Percentiles rank a stretch among this genome's conserved stretches.
Conservation (phyloP, 2,888 invertebrate genomes). For the Caprella mutica region DNA sequence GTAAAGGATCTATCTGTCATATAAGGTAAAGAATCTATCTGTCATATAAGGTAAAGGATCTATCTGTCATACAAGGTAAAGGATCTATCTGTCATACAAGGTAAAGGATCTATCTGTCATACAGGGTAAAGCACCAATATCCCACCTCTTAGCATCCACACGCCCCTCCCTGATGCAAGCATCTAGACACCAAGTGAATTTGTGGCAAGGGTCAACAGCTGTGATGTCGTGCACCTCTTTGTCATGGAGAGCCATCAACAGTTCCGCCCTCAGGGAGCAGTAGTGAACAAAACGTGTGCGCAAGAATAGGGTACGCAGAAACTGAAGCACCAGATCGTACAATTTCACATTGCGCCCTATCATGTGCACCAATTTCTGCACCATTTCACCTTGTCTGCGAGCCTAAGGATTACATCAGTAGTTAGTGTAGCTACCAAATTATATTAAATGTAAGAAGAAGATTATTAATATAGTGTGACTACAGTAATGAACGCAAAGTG, state of each 20-base stretch:
- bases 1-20: too few species aligned
- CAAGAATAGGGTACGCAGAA: slow-evolving; percentile 78
- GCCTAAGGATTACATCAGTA: too few species aligned
- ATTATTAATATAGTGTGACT: too few species aligned
- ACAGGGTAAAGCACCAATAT: too few species aligned
- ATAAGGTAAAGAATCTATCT: too few species aligned
- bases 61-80: too few species aligned
- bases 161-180: slow-evolving; percentile 94
- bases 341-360: slow-evolving; percentile 82
- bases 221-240: slow-evolving; percentile 88
- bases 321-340: slow-evolving; percentile 93
- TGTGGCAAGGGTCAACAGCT: slow-evolving; percentile 93
- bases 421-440: too few species aligned
- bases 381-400: slow-evolving; percentile 71
- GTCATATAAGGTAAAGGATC: too few species aligned
- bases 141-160: slow-evolving; percentile 81
- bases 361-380: slow-evolving; percentile 88
- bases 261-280: slow-evolving; percentile 84
- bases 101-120: too few species aligned
- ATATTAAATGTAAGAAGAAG: too few species aligned
- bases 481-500: too few species aligned
- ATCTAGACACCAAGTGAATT: slow-evolving; percentile 97
- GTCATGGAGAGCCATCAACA: slow-evolving; percentile 93
- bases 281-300: slow-evolving; percentile 90
- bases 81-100: too few species aligned